A percentile compares a stretch with the other conserved stretches of the same genome.
phyloP scores from a whole-genome alignment of 1,140 invertebrate species.

The Aricia agestis region DNA sequence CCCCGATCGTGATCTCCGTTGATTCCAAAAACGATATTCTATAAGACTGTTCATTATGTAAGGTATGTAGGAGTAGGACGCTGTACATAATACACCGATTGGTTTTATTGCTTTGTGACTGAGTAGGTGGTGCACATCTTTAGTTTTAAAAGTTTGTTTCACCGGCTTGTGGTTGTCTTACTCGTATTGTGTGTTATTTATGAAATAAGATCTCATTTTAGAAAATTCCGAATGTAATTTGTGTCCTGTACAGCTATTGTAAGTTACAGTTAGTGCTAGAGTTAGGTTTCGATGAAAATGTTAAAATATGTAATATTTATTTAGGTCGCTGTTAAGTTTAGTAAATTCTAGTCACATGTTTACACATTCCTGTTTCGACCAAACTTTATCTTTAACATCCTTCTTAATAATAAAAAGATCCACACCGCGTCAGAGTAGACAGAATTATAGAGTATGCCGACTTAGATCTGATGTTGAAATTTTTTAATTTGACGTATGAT shows the following conservation, averaged over 20 bases:
- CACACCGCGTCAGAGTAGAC: too few species aligned
- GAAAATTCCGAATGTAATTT: slow-evolving; percentile 45
- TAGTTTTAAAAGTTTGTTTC: slow-evolving; percentile 14
- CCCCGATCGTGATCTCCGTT: slow-evolving; percentile 52
- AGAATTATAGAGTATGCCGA: too few species aligned
- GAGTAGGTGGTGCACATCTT: slow-evolving; percentile 4
- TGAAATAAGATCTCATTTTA: slow-evolving; percentile 62
- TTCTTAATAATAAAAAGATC: too few species aligned
- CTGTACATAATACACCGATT: not conserved
- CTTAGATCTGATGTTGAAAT: too few species aligned
- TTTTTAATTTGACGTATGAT: too few species aligned
- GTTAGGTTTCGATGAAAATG: slow-evolving; percentile 48
- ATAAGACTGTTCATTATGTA: slow-evolving; percentile 35
- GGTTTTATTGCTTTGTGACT: not conserved
- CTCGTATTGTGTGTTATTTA: slow-evolving; percentile 28
- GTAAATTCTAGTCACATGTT: slow-evolving; percentile 74
- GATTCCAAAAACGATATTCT: slow-evolving; percentile 50
- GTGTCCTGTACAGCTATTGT: slow-evolving; percentile 31
- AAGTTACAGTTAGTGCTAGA: slow-evolving; percentile 38
- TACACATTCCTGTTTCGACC: slow-evolving; percentile 74
- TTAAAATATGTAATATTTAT: slow-evolving; percentile 65
- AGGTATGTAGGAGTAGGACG: slow-evolving; percentile 21
- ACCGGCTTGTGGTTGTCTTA: slow-evolving; percentile 8
- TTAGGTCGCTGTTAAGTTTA: slow-evolving; percentile 73
- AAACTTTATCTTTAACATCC: slow-evolving; percentile 52